These are phyloP conservation scores for Perccottus glenii DNA, from an alignment of 2,113 vertebrate genomes.

Conservation along the genomic window DNA sequence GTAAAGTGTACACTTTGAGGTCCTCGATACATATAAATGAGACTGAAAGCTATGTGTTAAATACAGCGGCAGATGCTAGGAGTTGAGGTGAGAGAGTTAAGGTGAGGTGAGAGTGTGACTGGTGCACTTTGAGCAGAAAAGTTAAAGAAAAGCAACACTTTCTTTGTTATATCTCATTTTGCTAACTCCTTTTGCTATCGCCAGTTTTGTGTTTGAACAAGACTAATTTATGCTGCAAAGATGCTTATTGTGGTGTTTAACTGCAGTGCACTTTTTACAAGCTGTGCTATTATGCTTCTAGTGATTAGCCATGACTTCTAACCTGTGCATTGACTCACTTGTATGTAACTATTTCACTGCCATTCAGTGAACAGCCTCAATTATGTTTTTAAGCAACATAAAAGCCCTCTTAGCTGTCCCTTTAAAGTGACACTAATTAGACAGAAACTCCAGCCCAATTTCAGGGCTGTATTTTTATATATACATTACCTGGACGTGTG, in stretches of 20 bases:
- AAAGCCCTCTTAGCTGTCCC: slow-evolving; percentile 51
- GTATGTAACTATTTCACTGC: slow-evolving; percentile 36
- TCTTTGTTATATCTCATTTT: not conserved
- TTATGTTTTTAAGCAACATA: slow-evolving; percentile 69
- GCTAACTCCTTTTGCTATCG: slow-evolving; percentile 10
- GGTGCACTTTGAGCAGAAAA: not conserved
- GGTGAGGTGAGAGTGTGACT: not conserved
- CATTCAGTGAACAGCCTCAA: slow-evolving; percentile 24
- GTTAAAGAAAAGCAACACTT: slow-evolving; percentile 1
- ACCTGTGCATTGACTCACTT: slow-evolving; percentile 48
- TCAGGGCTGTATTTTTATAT: slow-evolving; percentile 35
- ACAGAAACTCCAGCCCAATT: slow-evolving; percentile 41
- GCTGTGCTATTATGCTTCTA: slow-evolving; percentile 24
- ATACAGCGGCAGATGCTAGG: not conserved
- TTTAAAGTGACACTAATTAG: slow-evolving; percentile 71
- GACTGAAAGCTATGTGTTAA: not conserved
- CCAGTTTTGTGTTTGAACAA: slow-evolving; percentile 23
- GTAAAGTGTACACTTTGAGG: not conserved
- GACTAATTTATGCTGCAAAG: slow-evolving; percentile 11
- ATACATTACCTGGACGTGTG: slow-evolving; percentile 43
- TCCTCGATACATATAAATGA: slow-evolving; percentile 1
- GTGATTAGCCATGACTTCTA: slow-evolving; percentile 28
- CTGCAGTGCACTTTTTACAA: slow-evolving; percentile 37
- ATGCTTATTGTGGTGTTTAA: slow-evolving; percentile 11
- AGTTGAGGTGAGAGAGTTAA: not conserved